Conservation (phyloP, 2,113 vertebrate genomes). For the Oreochromis spilurus region DNA sequence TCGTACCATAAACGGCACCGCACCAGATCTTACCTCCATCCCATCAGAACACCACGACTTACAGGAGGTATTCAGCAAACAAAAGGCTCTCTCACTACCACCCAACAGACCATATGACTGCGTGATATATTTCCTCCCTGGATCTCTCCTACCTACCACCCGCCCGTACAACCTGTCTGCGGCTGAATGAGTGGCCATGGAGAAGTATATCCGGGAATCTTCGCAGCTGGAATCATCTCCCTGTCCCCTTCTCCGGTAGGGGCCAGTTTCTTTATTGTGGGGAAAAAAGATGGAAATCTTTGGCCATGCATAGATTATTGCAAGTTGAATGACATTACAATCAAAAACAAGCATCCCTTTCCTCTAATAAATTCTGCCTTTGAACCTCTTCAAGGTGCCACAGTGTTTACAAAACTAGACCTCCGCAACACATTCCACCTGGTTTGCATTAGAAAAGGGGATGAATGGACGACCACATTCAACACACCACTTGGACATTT, state of each 20-base stretch:
- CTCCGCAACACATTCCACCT: neutral
- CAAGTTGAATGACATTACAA: neutral
- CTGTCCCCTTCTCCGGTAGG: neutral
- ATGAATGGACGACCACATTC: neutral
- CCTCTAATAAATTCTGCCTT: neutral
- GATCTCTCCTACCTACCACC: neutral
- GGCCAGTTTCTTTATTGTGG: neutral
- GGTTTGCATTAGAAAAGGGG: neutral
- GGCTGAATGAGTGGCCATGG: neutral
- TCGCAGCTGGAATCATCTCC: neutral
- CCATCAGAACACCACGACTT: neutral
- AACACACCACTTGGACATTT: neutral
- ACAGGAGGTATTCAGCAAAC: neutral
- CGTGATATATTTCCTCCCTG: neutral
- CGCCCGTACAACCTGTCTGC: neutral
- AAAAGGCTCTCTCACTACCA: neutral
- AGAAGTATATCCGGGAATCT: neutral
- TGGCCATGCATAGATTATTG: neutral
- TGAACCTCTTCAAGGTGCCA: neutral
- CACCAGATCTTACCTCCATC: neutral
- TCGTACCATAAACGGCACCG: neutral
- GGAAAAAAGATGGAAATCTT: neutral
- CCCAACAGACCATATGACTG: neutral
- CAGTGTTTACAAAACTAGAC: neutral
- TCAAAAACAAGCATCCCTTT: neutral